Evolutionary conservation across 2,888 invertebrate genomes (phyloP).

Genomic region (Pammene fasciana): DNA sequence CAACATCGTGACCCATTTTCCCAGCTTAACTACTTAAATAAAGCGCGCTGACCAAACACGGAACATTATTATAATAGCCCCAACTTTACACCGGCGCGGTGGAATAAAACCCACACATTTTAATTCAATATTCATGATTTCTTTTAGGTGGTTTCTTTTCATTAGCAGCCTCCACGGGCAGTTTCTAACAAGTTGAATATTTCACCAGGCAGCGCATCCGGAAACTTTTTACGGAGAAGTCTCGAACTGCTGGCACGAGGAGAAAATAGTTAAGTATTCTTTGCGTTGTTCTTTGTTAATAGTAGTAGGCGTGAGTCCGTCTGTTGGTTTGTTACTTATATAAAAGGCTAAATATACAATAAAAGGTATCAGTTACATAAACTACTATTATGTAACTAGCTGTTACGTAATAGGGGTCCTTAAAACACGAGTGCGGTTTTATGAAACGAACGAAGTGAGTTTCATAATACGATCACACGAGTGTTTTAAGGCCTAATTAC

Average conservation of each 20-base stretch:
- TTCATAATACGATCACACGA: no score
- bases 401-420: no score
- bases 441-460: no score
- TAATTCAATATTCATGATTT: conserved; percentile 40
- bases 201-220: conserved; percentile 57
- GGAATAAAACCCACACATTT: conserved; percentile 28
- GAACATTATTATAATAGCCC: conserved; percentile 9
- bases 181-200: conserved; percentile 64
- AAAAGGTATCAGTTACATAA: no score
- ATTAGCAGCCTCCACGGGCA: conserved; percentile 51
- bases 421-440: no score
- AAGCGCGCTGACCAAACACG: conserved; percentile 10
- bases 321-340: conserved; percentile 22
- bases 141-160: conserved; percentile 46
- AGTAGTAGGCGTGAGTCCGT: conserved; percentile 37
- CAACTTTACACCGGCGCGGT: conserved; percentile 4
- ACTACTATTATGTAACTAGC: no score
- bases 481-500: no score
- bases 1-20: background rate
- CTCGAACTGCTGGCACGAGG: conserved; percentile 52
- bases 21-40: conserved; percentile 1
- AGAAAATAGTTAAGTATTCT: conserved; percentile 58
- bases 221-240: conserved; percentile 57
- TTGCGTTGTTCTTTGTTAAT: conserved; percentile 47
- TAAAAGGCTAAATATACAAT: no score